Evolutionary conservation across 37 sponge, comb jelly and placozoan species (phyloP).

Genomic region (Corticium candelabrum): DNA sequence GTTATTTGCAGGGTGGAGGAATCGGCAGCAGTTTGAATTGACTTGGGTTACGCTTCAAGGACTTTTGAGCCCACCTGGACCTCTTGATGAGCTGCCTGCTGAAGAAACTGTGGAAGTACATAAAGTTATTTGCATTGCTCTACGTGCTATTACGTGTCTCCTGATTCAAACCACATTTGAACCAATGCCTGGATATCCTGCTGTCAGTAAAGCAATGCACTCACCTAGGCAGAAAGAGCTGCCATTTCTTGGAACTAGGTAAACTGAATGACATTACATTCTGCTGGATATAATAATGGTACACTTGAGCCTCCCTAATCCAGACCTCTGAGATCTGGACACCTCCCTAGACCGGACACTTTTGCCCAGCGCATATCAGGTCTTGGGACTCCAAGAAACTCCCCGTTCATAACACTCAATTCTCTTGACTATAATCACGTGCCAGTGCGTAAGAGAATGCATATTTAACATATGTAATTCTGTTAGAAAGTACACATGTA

Average conservation of each 20-base stretch:
- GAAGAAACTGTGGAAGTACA: not conserved
- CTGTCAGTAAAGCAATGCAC: not conserved
- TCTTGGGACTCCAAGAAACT: no score
- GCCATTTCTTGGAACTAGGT: not conserved
- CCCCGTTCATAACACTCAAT: no score
- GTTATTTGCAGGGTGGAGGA: conserved; percentile 64
- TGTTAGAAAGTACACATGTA: no score
- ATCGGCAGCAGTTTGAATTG: conserved; percentile 71
- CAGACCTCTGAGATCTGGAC: no score
- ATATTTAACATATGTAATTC: no score
- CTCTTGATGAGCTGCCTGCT: conserved; percentile 8
- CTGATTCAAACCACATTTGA: not conserved
- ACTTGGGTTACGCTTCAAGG: conserved; percentile 60
- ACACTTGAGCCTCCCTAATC: no score
- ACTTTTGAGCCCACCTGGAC: conserved; percentile 46
- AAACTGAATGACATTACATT: no score
- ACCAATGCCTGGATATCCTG: not conserved
- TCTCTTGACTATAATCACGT: no score
- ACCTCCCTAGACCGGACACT: no score
- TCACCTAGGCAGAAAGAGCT: not conserved
- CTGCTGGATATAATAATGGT: no score
- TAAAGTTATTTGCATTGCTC: not conserved
- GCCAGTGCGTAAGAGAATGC: no score
- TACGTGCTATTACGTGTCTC: not conserved
- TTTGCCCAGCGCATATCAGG: no score